phyloP scores from a whole-genome alignment of 2,113 vertebrate genomes.

The Chloropsis cyanopogon region DNA sequence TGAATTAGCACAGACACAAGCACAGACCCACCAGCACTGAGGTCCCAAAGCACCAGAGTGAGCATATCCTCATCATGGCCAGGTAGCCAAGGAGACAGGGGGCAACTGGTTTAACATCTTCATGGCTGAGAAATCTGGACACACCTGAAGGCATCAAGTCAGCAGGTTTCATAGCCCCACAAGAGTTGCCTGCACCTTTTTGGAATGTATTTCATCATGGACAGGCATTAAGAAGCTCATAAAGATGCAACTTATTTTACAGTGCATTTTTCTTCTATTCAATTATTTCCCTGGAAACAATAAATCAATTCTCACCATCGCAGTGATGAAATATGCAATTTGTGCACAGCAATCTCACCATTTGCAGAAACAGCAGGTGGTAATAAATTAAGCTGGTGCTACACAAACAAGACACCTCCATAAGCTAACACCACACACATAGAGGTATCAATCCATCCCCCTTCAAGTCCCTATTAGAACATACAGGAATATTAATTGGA shows the following conservation, averaged over 20 bases:
- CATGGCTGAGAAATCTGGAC: rapidly evolving
- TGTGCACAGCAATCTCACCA: neutral
- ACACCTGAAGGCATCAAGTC: neutral
- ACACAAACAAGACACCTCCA: neutral
- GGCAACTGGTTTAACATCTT: neutral
- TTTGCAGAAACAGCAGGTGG: neutral
- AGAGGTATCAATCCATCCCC: neutral
- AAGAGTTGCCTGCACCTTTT: neutral
- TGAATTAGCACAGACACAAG: neutral
- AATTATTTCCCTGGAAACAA: neutral
- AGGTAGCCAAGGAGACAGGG: neutral
- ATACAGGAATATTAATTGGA: neutral
- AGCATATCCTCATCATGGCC: rapidly evolving
- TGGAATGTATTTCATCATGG: neutral
- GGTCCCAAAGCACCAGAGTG: neutral
- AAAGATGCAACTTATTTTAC: neutral
- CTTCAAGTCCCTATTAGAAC: neutral
- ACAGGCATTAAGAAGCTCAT: neutral
- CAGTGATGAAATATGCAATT: neutral
- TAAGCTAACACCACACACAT: neutral
- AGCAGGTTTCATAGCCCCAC: neutral
- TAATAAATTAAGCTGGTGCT: constrained; percentile 14
- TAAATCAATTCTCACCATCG: neutral
- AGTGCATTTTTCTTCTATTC: neutral
- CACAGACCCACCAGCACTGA: neutral